These are phyloP conservation scores for Panorpa germanica DNA, from an alignment of 2,888 invertebrate genomes.

Conservation along the genomic window DNA sequence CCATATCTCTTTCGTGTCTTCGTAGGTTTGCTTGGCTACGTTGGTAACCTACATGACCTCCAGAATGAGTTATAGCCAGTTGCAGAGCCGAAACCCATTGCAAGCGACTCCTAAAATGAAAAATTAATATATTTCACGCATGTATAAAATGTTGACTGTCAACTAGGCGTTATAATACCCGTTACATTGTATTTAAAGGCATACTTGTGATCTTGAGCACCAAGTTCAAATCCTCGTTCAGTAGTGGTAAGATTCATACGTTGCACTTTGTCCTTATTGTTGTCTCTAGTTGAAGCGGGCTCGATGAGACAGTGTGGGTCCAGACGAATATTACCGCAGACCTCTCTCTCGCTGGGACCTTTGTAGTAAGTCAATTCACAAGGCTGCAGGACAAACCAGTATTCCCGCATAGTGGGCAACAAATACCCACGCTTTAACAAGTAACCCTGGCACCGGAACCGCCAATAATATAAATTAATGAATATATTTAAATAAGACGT, in stretches of 20 bases:
- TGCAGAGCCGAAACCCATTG: conserved; percentile 63
- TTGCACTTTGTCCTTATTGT: conserved; percentile 26
- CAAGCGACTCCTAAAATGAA: conserved; percentile 35
- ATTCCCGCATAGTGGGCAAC: conserved; percentile 56
- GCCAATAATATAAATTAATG: background rate
- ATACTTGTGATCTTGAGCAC: conserved; percentile 53
- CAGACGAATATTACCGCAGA: conserved; percentile 44
- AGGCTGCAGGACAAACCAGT: conserved; percentile 65
- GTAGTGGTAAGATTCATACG: conserved; percentile 47
- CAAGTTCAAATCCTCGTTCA: conserved; percentile 53
- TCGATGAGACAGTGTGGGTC: conserved; percentile 47
- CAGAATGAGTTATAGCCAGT: conserved; percentile 49
- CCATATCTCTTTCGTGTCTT: conserved; percentile 21
- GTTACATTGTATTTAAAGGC: conserved; percentile 11
- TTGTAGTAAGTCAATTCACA: conserved; percentile 57
- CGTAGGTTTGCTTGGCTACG: conserved; percentile 34
- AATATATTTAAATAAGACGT: background rate
- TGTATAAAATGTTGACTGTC: conserved; percentile 1
- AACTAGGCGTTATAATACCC: background rate
- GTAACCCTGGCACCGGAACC: conserved; percentile 34
- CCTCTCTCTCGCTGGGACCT: conserved; percentile 45
- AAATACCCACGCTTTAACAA: conserved; percentile 55
- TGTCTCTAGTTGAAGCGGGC: conserved; percentile 28
- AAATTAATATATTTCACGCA: background rate
- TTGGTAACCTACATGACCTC: conserved; percentile 50